phyloP scores from a whole-genome alignment of 2,113 vertebrate genomes.

The Columbina picui region DNA sequence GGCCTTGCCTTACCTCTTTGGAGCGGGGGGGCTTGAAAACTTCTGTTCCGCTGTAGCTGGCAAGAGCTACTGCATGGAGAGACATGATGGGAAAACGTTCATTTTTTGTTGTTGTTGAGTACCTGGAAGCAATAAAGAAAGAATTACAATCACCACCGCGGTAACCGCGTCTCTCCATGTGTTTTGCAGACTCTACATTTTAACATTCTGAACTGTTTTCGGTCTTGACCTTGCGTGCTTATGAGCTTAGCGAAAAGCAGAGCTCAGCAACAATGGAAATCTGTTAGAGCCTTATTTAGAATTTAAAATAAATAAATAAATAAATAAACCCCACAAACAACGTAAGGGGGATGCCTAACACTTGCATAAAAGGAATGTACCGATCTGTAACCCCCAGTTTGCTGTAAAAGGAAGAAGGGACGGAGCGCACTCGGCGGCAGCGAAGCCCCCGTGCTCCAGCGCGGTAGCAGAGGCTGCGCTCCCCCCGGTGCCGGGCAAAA shows the following conservation, averaged over 20 bases:
- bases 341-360: background rate
- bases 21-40: background rate
- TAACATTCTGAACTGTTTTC: background rate
- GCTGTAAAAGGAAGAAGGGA: background rate
- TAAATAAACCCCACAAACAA: background rate
- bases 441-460: background rate
- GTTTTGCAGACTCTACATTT: background rate
- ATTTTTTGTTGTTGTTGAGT: background rate
- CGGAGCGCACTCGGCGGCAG: too few relatives aligned
- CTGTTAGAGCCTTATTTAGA: background rate
- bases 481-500: background rate
- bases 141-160: background rate
- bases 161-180: background rate
- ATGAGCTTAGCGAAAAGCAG: background rate
- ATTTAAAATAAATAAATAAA: too few relatives aligned
- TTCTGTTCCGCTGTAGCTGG: background rate
- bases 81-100: background rate
- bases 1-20: background rate
- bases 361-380: fast-evolving
- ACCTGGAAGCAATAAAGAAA: background rate
- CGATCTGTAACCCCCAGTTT: fast-evolving
- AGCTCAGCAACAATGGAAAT: background rate
- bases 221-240: background rate
- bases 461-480: background rate
- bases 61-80: constrained; percentile 1